phyloP scores from a whole-genome alignment of 2,797 vertebrate genomes.

The Triplophysa bombifrons region DNA sequence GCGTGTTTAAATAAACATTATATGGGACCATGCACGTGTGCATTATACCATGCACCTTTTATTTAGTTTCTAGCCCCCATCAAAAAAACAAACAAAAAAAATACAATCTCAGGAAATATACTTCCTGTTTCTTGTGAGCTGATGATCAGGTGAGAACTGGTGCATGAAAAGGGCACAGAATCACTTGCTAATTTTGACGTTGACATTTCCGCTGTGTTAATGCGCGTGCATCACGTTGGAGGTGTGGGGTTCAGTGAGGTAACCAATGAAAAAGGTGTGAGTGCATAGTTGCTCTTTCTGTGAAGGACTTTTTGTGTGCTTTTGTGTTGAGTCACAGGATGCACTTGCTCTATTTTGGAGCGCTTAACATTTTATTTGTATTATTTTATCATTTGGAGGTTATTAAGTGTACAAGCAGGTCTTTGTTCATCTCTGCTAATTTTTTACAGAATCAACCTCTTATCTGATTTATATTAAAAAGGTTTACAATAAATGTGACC shows the following conservation, averaged over 20 bases:
- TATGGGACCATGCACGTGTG: slow-evolving; percentile 9
- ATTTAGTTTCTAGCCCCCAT: not conserved
- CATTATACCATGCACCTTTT: not conserved
- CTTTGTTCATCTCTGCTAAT: too few relatives aligned
- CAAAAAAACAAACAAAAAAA: not conserved
- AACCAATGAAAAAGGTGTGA: slow-evolving; percentile 22
- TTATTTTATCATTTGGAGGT: not conserved
- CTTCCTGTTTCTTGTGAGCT: not conserved
- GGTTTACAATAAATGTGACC: too few relatives aligned
- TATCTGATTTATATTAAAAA: too few relatives aligned
- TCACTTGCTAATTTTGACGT: not conserved
- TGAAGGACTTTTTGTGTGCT: slow-evolving; percentile 22
- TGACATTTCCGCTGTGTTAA: not conserved
- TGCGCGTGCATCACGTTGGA: slow-evolving; percentile 13
- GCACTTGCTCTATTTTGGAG: slow-evolving; percentile 37
- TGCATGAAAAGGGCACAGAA: not conserved
- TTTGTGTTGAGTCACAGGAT: slow-evolving; percentile 34
- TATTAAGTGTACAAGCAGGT: not conserved
- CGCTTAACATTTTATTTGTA: not conserved
- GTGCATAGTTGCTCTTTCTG: slow-evolving; percentile 25
- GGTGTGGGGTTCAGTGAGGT: not conserved
- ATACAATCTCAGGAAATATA: not conserved
- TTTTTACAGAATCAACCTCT: too few relatives aligned
- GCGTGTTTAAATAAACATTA: slow-evolving; percentile 3
- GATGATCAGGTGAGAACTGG: not conserved